phyloP scores from a whole-genome alignment of 2,113 vertebrate genomes.

The Gadus macrocephalus region DNA sequence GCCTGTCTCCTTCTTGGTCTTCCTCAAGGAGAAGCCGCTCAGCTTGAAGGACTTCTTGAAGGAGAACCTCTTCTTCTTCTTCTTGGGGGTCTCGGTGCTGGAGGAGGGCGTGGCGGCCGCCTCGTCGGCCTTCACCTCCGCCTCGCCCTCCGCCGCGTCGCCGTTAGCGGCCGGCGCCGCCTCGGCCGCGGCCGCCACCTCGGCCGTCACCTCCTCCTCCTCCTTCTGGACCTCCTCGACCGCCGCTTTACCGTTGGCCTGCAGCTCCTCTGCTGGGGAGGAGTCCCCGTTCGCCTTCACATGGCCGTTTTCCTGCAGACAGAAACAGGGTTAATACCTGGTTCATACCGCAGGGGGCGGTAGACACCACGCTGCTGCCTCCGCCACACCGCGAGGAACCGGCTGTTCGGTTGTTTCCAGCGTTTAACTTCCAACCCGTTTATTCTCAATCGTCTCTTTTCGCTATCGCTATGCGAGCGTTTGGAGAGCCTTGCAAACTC shows the following conservation, averaged over 20 bases:
- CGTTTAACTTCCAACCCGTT: no score
- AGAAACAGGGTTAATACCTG: conserved; percentile 14
- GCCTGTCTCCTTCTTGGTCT: conserved; percentile 88
- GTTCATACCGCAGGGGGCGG: conserved; percentile 48
- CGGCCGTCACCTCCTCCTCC: conserved; percentile 52
- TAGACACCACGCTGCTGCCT: conserved; percentile 32
- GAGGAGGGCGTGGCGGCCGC: conserved; percentile 75
- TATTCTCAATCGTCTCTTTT: no score
- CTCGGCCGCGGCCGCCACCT: conserved; percentile 59
- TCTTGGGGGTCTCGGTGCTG: conserved; percentile 90
- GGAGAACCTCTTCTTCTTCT: conserved; percentile 96
- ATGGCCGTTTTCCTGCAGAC: conserved; percentile 86
- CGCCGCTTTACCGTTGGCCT: conserved; percentile 83
- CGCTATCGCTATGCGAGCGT: no score
- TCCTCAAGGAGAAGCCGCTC: conserved; percentile 95
- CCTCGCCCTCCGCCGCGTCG: conserved; percentile 73
- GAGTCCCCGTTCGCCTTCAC: conserved; percentile 81
- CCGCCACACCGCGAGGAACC: no score
- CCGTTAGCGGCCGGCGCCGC: conserved; percentile 47
- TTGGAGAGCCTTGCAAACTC: no score
- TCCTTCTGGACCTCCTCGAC: conserved; percentile 76
- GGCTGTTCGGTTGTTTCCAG: no score
- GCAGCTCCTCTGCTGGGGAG: conserved; percentile 82
- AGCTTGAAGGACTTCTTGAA: conserved; percentile 98
- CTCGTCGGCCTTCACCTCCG: conserved; percentile 66